Evolutionary conservation across 2,888 invertebrate genomes (phyloP).

Genomic region (Boloria selene): DNA sequence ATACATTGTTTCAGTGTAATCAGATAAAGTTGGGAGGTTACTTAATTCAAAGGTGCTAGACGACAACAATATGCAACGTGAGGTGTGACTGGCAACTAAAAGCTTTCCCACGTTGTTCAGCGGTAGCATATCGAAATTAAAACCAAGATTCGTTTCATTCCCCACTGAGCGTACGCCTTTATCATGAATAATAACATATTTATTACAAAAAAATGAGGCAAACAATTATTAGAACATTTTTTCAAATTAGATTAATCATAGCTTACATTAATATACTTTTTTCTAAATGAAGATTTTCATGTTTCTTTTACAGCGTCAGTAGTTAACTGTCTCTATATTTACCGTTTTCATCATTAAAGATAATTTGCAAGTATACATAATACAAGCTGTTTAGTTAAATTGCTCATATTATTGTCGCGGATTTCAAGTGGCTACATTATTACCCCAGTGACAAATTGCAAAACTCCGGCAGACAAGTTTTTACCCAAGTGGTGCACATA

Average conservation of each 20-base stretch:
- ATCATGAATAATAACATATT: constrained; percentile 11
- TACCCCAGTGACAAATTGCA: constrained; percentile 52
- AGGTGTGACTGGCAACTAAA: constrained; percentile 20
- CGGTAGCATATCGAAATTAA: constrained; percentile 21
- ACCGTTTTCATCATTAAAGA: not conserved
- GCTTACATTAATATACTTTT: too few relatives aligned
- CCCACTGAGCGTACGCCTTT: constrained; percentile 33
- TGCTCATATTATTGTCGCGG: constrained; percentile 17
- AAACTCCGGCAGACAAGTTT: constrained; percentile 62
- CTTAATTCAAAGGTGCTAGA: constrained; percentile 21
- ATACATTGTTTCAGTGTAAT: constrained; percentile 1
- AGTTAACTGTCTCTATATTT: not conserved
- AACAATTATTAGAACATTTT: not conserved
- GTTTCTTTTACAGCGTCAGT: too few relatives aligned
- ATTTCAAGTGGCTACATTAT: constrained; percentile 23
- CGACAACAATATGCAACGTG: constrained; percentile 15
- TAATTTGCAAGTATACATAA: constrained; percentile 20
- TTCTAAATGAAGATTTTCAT: too few relatives aligned
- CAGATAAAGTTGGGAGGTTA: constrained; percentile 16
- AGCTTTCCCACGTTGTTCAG: constrained; percentile 29
- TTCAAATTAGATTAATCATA: not conserved
- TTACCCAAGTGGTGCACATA: constrained; percentile 65
- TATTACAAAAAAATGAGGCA: not conserved
- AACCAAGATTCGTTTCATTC: constrained; percentile 31
- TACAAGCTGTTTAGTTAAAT: constrained; percentile 23